Conservation (phyloP, 2,888 invertebrate species). For the Mayetiola destructor region DNA sequence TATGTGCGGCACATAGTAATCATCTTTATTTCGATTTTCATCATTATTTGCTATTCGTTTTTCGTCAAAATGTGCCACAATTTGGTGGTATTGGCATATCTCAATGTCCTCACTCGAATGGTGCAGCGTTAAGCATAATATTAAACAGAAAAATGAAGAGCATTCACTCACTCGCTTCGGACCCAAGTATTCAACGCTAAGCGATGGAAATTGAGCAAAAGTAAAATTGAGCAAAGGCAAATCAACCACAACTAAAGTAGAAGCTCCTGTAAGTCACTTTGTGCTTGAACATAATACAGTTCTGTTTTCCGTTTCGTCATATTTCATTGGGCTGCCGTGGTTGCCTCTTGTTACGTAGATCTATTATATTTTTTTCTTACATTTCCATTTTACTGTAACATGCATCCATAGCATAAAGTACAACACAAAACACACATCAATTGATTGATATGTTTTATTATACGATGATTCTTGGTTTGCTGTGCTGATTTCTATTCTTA, state of each 20-base stretch:
- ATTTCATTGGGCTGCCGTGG: not conserved
- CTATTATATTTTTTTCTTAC: no score
- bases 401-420: not conserved
- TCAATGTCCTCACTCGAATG: no score
- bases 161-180: no score
- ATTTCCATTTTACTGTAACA: not conserved
- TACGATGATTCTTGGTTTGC: not conserved
- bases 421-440: no score
- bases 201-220: not conserved
- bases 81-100: no score
- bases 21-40: no score
- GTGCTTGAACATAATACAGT: slow-evolving; percentile 4
- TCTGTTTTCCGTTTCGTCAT: not conserved
- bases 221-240: not conserved
- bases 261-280: slow-evolving; percentile 3
- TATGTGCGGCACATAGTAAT: no score
- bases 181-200: no score
- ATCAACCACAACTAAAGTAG: no score
- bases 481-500: slow-evolving; percentile 12
- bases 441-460: slow-evolving; percentile 13
- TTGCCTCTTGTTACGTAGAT: not conserved
- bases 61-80: no score
- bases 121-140: no score
- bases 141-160: not conserved
- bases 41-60: no score